Evolutionary conservation across 2,797 vertebrate genomes (phyloP).

Genomic region (Melanogrammus aeglefinus): DNA sequence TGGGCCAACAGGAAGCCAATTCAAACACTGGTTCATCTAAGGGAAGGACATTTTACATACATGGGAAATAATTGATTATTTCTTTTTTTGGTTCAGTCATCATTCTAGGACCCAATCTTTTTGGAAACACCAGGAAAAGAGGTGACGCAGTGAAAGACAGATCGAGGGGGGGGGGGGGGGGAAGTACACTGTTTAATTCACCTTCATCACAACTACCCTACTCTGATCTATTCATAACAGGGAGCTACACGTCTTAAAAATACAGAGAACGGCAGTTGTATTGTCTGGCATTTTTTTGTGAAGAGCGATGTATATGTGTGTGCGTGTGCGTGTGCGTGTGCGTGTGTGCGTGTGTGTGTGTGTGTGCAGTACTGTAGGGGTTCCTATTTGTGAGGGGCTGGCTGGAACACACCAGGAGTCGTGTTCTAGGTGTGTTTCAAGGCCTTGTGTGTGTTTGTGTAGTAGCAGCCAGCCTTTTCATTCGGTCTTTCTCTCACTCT

Average conservation of each 20-base stretch:
- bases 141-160: slow-evolving; percentile 4
- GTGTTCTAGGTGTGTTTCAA: not conserved
- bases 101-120: slow-evolving; percentile 18
- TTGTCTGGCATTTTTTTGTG: not conserved
- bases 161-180: slow-evolving; percentile 15
- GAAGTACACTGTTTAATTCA: slow-evolving; percentile 9
- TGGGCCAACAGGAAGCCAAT: not conserved
- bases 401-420: not conserved
- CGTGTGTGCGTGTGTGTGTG: not conserved
- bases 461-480: slow-evolving; percentile 58
- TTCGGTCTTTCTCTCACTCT: slow-evolving; percentile 40
- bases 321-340: too few relatives aligned
- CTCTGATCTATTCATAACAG: not conserved
- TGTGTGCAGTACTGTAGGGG: not conserved
- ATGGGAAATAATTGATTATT: slow-evolving; percentile 21
- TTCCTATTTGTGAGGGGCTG: not conserved
- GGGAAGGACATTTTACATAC: slow-evolving; percentile 17
- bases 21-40: slow-evolving; percentile 16
- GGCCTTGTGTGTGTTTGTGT: slow-evolving; percentile 3
- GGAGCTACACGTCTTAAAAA: not conserved
- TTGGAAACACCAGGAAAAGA: slow-evolving; percentile 20
- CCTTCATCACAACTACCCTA: not conserved
- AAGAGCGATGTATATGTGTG: not conserved
- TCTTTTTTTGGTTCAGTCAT: not conserved
- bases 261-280: not conserved